Evolutionary conservation across 2,113 vertebrate genomes (phyloP).

Genomic region (Seriola quinqueradiata): DNA sequence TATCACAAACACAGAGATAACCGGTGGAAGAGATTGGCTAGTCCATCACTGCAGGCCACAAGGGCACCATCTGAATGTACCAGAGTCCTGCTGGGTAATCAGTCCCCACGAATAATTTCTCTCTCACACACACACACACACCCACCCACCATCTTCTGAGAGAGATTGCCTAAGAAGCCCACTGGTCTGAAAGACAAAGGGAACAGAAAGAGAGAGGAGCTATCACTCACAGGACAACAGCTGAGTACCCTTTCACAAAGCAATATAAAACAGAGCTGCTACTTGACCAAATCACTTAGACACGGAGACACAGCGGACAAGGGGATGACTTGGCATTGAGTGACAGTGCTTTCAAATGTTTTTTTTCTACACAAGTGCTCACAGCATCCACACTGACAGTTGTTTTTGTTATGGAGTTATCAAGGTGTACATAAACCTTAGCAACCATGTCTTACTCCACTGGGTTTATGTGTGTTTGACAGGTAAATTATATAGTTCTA

Average conservation of each 20-base stretch:
- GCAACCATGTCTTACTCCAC: constrained; percentile 24
- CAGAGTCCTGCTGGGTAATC: constrained; percentile 55
- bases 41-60: constrained; percentile 61
- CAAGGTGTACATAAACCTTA: constrained; percentile 28
- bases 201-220: constrained; percentile 33
- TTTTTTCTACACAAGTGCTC: neutral
- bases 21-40: constrained; percentile 45
- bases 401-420: constrained; percentile 62
- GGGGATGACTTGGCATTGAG: constrained; percentile 61
- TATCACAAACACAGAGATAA: constrained; percentile 61
- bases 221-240: constrained; percentile 62
- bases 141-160: neutral
- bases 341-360: constrained; percentile 27
- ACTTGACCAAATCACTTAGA: constrained; percentile 69
- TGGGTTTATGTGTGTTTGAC: constrained; percentile 46
- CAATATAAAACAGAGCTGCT: constrained; percentile 55
- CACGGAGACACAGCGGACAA: constrained; percentile 37
- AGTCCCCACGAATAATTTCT: constrained; percentile 5
- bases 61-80: constrained; percentile 33
- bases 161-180: constrained; percentile 19
- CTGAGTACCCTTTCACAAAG: constrained; percentile 53
- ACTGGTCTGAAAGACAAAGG: constrained; percentile 36
- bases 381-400: constrained; percentile 45
- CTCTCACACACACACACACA: constrained; percentile 3
- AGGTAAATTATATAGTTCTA: constrained; percentile 65